Evolutionary conservation across 2,888 invertebrate species (phyloP).

Genomic region (Heliconius ismenius): DNA sequence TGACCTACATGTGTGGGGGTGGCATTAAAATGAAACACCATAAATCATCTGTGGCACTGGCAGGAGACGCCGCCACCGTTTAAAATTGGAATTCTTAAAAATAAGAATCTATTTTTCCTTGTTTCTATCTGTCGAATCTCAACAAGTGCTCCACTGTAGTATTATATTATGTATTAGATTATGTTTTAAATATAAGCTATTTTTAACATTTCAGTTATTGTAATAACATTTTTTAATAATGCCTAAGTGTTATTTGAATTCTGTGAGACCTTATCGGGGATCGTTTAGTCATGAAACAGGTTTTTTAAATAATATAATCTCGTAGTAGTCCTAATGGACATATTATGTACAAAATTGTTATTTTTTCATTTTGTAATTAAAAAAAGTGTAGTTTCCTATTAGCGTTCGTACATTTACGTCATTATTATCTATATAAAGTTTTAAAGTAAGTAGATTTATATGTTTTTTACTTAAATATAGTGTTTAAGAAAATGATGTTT

Average conservation of each 20-base stretch:
- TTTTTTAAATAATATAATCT: conserved; percentile 45
- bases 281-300: conserved; percentile 66
- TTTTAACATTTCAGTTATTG: conserved; percentile 22
- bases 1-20: conserved; percentile 14
- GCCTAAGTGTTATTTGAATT: conserved; percentile 72
- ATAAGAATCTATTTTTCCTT: conserved; percentile 62
- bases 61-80: conserved; percentile 52
- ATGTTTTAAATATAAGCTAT: conserved; percentile 30
- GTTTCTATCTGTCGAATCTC: conserved; percentile 66
- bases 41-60: conserved; percentile 53
- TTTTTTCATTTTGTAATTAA: background rate
- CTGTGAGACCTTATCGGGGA: conserved; percentile 59
- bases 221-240: conserved; percentile 50
- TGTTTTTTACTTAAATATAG: background rate
- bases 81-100: conserved; percentile 66
- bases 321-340: background rate
- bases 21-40: conserved; percentile 31
- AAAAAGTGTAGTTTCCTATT: background rate
- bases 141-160: conserved; percentile 75
- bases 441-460: background rate
- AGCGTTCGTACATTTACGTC: background rate
- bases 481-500: background rate
- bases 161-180: conserved; percentile 38
- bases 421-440: background rate
- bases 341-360: background rate